These are phyloP conservation scores for Macrobrachium nipponense DNA, from an alignment of 1,140 invertebrate species.

Conservation along the genomic window DNA sequence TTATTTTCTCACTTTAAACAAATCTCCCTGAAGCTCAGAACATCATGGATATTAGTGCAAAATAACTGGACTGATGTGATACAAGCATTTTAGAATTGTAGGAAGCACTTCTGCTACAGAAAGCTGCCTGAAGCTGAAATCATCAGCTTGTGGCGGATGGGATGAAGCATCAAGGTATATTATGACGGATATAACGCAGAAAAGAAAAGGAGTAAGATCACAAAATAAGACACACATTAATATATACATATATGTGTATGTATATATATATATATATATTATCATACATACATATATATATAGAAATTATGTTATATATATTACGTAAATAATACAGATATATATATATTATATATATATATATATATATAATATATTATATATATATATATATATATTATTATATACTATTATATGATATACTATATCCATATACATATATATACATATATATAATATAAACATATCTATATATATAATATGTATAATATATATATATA, in stretches of 20 bases:
- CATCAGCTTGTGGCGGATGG: too few relatives aligned
- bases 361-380: constrained; percentile 32
- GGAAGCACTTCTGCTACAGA: too few relatives aligned
- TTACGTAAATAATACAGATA: neutral
- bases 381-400: neutral
- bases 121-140: too few relatives aligned
- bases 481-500: neutral
- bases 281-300: constrained; percentile 19
- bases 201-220: too few relatives aligned
- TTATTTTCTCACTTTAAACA: too few relatives aligned
- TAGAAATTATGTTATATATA: constrained; percentile 26
- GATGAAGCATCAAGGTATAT: too few relatives aligned
- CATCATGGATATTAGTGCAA: too few relatives aligned
- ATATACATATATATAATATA: too few relatives aligned
- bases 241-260: neutral
- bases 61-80: too few relatives aligned
- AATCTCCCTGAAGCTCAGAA: too few relatives aligned
- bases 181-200: too few relatives aligned
- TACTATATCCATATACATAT: neutral
- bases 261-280: constrained; percentile 36
- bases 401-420: neutral
- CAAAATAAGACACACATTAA: neutral
- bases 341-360: constrained; percentile 35
- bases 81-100: too few relatives aligned
- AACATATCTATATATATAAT: neutral